phyloP scores from a whole-genome alignment of 1,140 invertebrate genomes.

The Lerema accius region DNA sequence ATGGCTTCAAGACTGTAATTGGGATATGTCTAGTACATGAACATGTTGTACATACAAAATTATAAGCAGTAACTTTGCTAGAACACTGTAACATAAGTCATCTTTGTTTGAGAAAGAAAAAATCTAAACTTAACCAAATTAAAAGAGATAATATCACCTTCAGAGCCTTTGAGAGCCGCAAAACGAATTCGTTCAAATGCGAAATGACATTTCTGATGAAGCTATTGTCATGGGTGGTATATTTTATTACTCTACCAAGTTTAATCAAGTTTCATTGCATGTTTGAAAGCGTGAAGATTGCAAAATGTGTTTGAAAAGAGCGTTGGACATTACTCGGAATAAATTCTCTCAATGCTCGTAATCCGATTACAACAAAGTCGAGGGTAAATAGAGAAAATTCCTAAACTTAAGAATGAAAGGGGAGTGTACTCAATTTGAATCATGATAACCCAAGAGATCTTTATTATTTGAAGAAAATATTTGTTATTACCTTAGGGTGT shows the following conservation, averaged over 20 bases:
- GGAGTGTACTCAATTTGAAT: slow-evolving; percentile 22
- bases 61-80: too few relatives aligned
- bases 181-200: slow-evolving; percentile 20
- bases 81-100: too few relatives aligned
- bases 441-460: slow-evolving; percentile 20
- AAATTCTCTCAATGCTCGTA: slow-evolving; percentile 15
- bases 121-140: slow-evolving; percentile 1
- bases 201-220: slow-evolving; percentile 27
- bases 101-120: neutral
- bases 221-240: slow-evolving; percentile 22
- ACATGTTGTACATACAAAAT: neutral
- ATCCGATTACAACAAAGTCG: slow-evolving; percentile 6
- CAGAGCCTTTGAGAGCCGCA: slow-evolving; percentile 13
- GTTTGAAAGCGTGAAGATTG: slow-evolving; percentile 1
- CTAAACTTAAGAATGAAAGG: slow-evolving; percentile 8
- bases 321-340: slow-evolving; percentile 13
- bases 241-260: slow-evolving; percentile 1
- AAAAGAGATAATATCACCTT: neutral
- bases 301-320: neutral
- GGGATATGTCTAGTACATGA: too few relatives aligned
- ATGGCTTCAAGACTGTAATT: too few relatives aligned
- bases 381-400: slow-evolving; percentile 11
- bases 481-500: slow-evolving; percentile 6
- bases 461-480: slow-evolving; percentile 19
- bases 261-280: slow-evolving; percentile 1